Evolutionary conservation across 2,113 vertebrate genomes (phyloP), one percentile per base, ranked within the genome.

Genomic region (Xiphophorus couchianus): DNA sequence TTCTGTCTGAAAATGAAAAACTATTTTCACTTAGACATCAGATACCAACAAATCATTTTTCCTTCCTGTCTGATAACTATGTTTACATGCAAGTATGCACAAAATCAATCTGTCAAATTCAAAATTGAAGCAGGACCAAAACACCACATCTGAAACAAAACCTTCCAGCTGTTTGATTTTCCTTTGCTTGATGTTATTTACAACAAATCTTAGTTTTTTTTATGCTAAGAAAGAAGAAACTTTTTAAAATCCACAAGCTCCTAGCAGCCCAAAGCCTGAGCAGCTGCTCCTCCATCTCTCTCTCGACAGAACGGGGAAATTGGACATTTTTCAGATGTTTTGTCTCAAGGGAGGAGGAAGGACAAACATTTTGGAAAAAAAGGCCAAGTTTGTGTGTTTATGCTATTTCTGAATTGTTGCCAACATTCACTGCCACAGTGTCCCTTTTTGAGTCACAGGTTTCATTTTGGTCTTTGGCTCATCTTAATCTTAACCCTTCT

Each of bases 51-150:
- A 73, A 27, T 61, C 80, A 31, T 22, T 72, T 22, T 72, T 65
- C 30, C 42, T 64, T 51, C 63, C 27, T 17, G 64, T 62, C 83
- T 86, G 85, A 91, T 90, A 66, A 89, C 82, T 54, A 62, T 85
- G 76, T 88, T 89, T 91, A 85, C 87, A 74, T 70, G 69, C 69
- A 61, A 17, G 71, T 80, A 71, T 69, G 74, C 37, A 84, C 69
- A 76, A 85, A 87, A 78, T n/a, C 84, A 84, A 87, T 87, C 86
- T 78, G 68, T 1, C 28, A 70, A 78, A 89, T 84, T 87, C 80
- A 85, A 75, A 85, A 68, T 77, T 27, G 60, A 66, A 54, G 44
- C 10, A 2, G 29, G 4, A 60, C 22, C n/a, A 12, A 19, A 62
- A 44, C 30, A 66, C 61, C 62, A 5, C 22, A 1, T 73, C 22